A percentile compares a stretch with the other conserved stretches of the same genome.
phyloP scores from a whole-genome alignment of 2,888 invertebrate genomes.

The Anaspis maculata region DNA sequence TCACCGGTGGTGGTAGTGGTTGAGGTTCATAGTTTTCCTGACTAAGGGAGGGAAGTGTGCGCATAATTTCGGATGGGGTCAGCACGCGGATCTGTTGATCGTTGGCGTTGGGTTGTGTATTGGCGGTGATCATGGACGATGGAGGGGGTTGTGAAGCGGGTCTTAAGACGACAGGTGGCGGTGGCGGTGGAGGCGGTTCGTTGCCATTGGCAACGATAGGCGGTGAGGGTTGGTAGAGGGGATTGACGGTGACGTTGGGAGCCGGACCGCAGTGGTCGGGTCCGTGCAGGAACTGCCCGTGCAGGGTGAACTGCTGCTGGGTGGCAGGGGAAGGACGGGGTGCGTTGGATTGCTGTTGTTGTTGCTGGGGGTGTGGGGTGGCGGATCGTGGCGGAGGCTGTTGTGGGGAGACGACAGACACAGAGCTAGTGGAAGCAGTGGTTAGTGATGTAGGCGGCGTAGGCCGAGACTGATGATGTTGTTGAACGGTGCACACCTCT shows the following conservation, averaged over 20 bases:
- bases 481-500: conserved; percentile 42
- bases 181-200: conserved; percentile 16
- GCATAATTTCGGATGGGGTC: conserved; percentile 85
- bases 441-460: conserved; percentile 35
- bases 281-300: conserved; percentile 41
- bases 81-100: conserved; percentile 83
- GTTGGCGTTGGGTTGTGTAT: conserved; percentile 40
- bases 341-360: conserved; percentile 19
- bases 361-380: conserved; percentile 31
- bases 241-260: conserved; percentile 61
- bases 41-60: conserved; percentile 78
- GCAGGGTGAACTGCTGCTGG: conserved; percentile 42
- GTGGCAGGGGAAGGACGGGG: conserved; percentile 31
- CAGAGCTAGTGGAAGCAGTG: conserved; percentile 35
- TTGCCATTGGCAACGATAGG: conserved; percentile 16
- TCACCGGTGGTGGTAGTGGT: conserved; percentile 46
- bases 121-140: conserved; percentile 41
- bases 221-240: conserved; percentile 39
- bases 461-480: conserved; percentile 30
- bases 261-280: conserved; percentile 53
- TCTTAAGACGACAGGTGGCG: conserved; percentile 22
- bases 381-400: conserved; percentile 17
- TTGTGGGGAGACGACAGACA: conserved; percentile 27
- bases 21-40: conserved; percentile 59
- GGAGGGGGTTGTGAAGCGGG: conserved; percentile 44